Base-by-base conservation (phyloP, 1,140 invertebrate species). In the Himalopsyche phryganea region DNA sequence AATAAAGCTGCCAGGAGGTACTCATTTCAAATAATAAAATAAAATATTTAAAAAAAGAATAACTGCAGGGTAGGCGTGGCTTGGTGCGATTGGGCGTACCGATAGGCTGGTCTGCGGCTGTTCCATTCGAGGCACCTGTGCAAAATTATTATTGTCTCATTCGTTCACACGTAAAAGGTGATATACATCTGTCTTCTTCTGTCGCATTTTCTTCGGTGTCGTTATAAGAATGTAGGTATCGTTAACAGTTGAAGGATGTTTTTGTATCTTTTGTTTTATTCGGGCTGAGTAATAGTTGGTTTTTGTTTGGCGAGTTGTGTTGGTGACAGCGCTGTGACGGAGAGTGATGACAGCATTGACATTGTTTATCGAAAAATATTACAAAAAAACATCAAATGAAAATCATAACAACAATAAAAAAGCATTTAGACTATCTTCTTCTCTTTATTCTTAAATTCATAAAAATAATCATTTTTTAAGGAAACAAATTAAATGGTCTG, bases 251-350 rank as follows among this genome's bases (percentile, higher is more conserved):
- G 56, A 58, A 49, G 44, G 50, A 54, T 54, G 54, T 62, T 62
- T 61, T 54, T 62, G 50, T 54, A 47, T 63, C 61, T 63, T 63
- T 63, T 63, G 61, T 63, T 63, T 63, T 63, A 58, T 59, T 58
- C 54, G 40, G 47, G 61, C 61, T 47, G 61, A 63, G 56, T 63
- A 62, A 62, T 63, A 54, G 48, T 55, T 28, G 61, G 51, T 63
- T 62, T 63, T 63, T 63, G 61, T 63, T 62, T 59, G 61, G 47
- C 61, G 51, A 54, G 47, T 40, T 46, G 44, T 56, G 56, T 9
- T 36, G 40, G 50, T 59, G 61, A 63, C 61, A 63, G 61, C 33
- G 9, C 61, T 50, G 56, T 45, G 61, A 47, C 50, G 56, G 40
- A 41, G 15, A 46, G 28, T 47, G 11, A 20, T 28, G 23, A 9